Conservation (phyloP, 2,888 invertebrate genomes). For the Amaurobius ferox region DNA sequence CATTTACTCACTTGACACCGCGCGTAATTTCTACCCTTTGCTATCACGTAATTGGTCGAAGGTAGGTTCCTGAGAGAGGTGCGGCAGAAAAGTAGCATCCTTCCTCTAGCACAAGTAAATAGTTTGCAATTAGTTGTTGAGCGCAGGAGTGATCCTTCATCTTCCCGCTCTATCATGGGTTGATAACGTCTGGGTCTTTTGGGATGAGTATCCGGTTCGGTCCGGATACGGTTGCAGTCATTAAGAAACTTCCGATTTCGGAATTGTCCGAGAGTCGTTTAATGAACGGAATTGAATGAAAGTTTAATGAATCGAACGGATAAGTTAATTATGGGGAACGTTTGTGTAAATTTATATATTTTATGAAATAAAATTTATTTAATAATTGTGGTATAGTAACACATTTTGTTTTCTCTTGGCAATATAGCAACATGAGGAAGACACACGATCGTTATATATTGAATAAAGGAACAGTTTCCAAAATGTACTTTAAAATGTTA, state of each 20-base stretch:
- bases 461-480: no score
- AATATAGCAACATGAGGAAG: no score
- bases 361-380: no score
- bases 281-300: background rate
- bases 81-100: background rate
- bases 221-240: conserved; percentile 15
- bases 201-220: background rate
- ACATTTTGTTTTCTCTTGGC: no score
- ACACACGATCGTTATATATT: no score
- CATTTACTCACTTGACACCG: conserved; percentile 6
- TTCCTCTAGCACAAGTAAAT: conserved; percentile 6
- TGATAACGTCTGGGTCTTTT: conserved; percentile 13
- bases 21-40: conserved; percentile 10
- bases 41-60: background rate
- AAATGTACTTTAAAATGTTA: no score
- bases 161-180: background rate
- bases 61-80: background rate
- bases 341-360: no score
- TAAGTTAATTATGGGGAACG: no score
- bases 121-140: conserved; percentile 11
- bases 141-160: conserved; percentile 9
- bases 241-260: conserved; percentile 9
- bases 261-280: background rate
- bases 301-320: background rate
- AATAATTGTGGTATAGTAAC: no score